Evolutionary conservation across 2,113 vertebrate genomes (phyloP).

Genomic region (Syngnathus floridae): DNA sequence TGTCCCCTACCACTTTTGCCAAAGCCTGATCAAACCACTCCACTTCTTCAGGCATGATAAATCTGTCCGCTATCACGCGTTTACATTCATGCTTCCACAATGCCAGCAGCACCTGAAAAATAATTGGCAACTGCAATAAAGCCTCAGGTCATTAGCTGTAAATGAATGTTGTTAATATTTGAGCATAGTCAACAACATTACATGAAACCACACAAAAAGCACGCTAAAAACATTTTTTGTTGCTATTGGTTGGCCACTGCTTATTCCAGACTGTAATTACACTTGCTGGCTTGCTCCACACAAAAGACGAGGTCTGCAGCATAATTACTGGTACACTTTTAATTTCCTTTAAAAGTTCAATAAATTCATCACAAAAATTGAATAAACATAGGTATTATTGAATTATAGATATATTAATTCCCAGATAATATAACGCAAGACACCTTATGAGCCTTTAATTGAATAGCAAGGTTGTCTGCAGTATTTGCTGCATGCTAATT

Average conservation of each 20-base stretch:
- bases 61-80: slow-evolving; percentile 88
- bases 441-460: background rate
- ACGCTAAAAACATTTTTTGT: too few species aligned
- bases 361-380: background rate
- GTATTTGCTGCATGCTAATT: background rate
- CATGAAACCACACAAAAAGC: too few species aligned
- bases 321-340: too few species aligned
- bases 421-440: background rate
- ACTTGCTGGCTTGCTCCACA: too few species aligned
- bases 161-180: background rate
- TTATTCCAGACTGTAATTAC: too few species aligned
- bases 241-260: too few species aligned
- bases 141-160: background rate
- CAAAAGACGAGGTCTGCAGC: too few species aligned
- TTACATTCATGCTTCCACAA: slow-evolving; percentile 96
- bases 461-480: background rate
- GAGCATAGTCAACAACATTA: too few species aligned
- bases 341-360: background rate
- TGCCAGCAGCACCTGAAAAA: slow-evolving; percentile 73
- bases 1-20: slow-evolving; percentile 70
- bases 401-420: background rate
- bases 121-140: background rate
- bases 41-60: slow-evolving; percentile 78
- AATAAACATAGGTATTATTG: background rate
- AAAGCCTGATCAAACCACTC: slow-evolving; percentile 83